Conservation (phyloP, 2,113 vertebrate species). For the Atherinomorus stipes region DNA sequence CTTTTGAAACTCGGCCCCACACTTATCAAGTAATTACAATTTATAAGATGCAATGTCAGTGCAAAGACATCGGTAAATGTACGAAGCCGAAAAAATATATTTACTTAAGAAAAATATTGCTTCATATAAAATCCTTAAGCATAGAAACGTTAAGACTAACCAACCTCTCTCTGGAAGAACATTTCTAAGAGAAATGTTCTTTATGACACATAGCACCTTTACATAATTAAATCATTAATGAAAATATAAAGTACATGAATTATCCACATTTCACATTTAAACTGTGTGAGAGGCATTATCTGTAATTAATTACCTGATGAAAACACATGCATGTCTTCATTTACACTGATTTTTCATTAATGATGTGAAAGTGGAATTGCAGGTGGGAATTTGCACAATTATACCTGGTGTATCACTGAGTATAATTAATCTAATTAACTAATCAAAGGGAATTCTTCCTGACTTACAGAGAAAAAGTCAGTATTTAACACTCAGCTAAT, state of each 20-base stretch:
- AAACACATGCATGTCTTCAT: conserved; percentile 67
- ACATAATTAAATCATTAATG: conserved; percentile 15
- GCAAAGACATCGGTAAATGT: conserved; percentile 38
- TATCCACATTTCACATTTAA: conserved; percentile 64
- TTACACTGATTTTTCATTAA: conserved; percentile 72
- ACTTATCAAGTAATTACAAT: conserved; percentile 69
- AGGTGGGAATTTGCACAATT: conserved; percentile 86
- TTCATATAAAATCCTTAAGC: conserved; percentile 22
- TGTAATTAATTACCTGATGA: conserved; percentile 76
- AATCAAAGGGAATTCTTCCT: conserved; percentile 74
- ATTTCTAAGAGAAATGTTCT: conserved; percentile 15
- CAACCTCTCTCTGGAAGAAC: conserved; percentile 33
- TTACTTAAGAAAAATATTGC: conserved; percentile 5
- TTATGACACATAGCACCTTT: conserved; percentile 8
- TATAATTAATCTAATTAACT: conserved; percentile 84
- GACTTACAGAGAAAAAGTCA: conserved; percentile 62
- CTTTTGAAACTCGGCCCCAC: conserved; percentile 55
- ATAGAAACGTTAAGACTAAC: conserved; percentile 27
- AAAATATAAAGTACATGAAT: conserved; percentile 28
- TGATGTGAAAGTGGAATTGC: conserved; percentile 74
- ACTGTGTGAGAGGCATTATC: conserved; percentile 46
- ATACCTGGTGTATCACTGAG: conserved; percentile 76
- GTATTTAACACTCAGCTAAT: conserved; percentile 83
- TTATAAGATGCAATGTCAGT: conserved; percentile 53
- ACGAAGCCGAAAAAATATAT: conserved; percentile 24